Evolutionary conservation across 2,888 invertebrate genomes (phyloP), one percentile per base, ranked within the genome.

Genomic region (Sphaerophoria rueppellii): DNA sequence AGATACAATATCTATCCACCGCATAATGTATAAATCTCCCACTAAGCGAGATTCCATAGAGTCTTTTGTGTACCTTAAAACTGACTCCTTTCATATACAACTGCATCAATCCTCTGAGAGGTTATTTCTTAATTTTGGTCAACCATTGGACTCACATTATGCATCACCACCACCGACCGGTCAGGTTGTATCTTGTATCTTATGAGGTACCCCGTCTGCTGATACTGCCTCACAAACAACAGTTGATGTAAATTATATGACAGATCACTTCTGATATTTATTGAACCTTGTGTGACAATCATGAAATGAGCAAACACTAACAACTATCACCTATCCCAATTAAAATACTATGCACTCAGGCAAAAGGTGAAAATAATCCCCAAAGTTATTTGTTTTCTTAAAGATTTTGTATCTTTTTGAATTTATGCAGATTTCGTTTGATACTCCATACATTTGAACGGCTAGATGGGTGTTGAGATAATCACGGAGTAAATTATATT

Each of bases 51-150:
- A 69, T 69, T 58, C 74, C 74, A 48, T 35, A 60, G 54, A 67
- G 60, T 52, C 71, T 71, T 77, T 72, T 60, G 61, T 77, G 72
- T 61, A 37, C 24, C 7, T 14, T 35, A 32, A 55, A 72, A 74
- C 24, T 67, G 37, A 48, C 61, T 67, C 60, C 55, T 37, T 32
- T 16, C 52, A 4, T 54, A 43, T 43, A 40, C 52, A 71, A 79
- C 75, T 80, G 83, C 71, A 83, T 83, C 75, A 76, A 80, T 83
- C 75, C 58, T 24, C 58, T 54, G 40, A 67, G 40, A 67, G 58
- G 76, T 81, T 81, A 81, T 85, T 85, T 85, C 85, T 85, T 76
- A 85, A 85, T 85, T 85, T 77, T 81, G 65, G 73, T 73, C 78
- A 69, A 58, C 63, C 70, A 48, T 24, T 55, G 70, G 69, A 52